Conservation (phyloP, 2,113 vertebrate genomes). For the Charina bottae region DNA sequence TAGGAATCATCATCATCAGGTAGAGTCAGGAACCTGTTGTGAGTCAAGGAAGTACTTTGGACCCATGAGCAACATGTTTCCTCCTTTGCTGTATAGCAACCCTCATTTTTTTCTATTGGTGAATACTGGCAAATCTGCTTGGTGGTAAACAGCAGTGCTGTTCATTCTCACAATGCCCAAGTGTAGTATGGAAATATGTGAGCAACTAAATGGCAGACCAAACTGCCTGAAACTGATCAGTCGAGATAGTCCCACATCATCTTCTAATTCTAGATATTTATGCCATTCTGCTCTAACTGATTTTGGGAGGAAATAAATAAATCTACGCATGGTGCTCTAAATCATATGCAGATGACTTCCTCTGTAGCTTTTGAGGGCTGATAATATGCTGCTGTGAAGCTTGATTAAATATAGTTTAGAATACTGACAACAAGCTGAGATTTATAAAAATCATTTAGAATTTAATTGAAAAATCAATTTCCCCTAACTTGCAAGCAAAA, state of each 20-base stretch:
- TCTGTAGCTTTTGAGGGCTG: background rate
- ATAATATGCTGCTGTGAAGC: background rate
- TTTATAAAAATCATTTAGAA: background rate
- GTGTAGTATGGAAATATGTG: background rate
- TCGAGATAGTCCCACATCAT: background rate
- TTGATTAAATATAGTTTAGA: background rate
- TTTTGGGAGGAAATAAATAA: background rate
- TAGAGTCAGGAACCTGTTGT: background rate
- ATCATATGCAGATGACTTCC: background rate
- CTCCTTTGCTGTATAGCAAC: background rate
- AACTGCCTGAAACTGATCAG: background rate
- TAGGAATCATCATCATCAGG: background rate
- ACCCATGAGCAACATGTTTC: background rate
- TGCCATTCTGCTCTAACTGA: background rate
- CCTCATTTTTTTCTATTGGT: background rate
- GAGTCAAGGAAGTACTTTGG: background rate
- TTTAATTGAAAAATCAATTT: slow-evolving; percentile 1
- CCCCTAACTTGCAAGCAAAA: background rate
- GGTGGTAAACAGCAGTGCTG: background rate
- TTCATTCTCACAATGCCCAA: background rate
- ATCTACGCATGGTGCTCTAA: background rate
- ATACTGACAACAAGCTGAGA: background rate
- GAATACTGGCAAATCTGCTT: background rate
- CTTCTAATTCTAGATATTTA: background rate
- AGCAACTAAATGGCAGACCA: background rate